Evolutionary conservation across 2,797 vertebrate genomes (phyloP), one percentile per base, ranked within the genome.

Genomic region (Poeciliopsis gracilis): DNA sequence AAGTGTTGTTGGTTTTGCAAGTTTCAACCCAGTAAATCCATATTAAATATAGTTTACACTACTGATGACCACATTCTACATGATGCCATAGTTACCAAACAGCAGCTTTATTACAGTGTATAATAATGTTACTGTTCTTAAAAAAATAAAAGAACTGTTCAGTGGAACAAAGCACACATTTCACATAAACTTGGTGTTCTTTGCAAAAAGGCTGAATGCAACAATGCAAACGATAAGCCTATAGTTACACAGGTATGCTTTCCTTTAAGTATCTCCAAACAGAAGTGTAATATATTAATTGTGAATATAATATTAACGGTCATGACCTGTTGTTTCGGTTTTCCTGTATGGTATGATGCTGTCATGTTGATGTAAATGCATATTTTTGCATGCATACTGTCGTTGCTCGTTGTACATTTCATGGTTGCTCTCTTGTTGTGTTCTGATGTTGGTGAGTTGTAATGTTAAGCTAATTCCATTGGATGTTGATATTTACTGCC

Each of bases 281-380:
- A 93, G 70, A 94, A 94, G 91, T 95, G 93, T 95, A 95, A 95
- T 95, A 95, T 95, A 95, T 94, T 92, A 86, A 91, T 94, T 93
- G 91, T 95, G 90, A 94, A 95, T 93, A 93, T 94, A 93, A 93
- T 92, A 92, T 94, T 93, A 93, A 90, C 78, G 81, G 84, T 88
- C 61, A 79, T 84, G 84, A 81, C 81, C 69, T 70, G 77, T 85
- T 88, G 86, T 79, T 90, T 89, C 84, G 84, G 86, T 93, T 90
- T 87, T 87, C 89, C 78, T 91, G 70, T 78, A 78, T 89, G 91
- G 88, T 93, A 84, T 88, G 87, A 85, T 80, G 88, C 78, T 86
- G 82, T 80, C 84, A 75, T 87, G 79, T 85, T 77, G 86, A 86
- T 79, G 81, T 1, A 76, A 87, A 88, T 90, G 89, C 88, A 88